Percentiles rank a stretch among this genome's conserved stretches.
These are phyloP conservation scores for Sphaerodactylus townsendi DNA, from an alignment of 2,113 vertebrate species.

Conservation along the genomic window DNA sequence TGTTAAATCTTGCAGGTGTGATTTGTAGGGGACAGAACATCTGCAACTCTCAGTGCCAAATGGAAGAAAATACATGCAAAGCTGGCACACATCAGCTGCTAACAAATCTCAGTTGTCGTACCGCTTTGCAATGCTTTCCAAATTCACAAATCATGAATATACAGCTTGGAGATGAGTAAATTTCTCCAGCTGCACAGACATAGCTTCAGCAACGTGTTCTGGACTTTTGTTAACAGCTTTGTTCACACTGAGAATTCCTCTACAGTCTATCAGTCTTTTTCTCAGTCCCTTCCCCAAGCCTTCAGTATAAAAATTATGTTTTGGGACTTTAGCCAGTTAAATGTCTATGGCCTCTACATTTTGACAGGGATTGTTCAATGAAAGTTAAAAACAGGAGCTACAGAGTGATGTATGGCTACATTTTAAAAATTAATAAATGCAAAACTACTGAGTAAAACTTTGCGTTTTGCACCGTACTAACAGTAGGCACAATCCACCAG, in stretches of 20 bases:
- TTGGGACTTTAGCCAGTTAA: neutral
- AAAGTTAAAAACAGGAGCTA: neutral
- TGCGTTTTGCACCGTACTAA: neutral
- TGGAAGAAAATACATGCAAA: constrained; percentile 49
- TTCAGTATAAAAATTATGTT: neutral
- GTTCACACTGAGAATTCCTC: constrained; percentile 26
- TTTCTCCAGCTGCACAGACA: constrained; percentile 58
- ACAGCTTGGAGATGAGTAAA: constrained; percentile 43
- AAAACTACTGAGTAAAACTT: neutral
- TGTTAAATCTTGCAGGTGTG: constrained; percentile 71
- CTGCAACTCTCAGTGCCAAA: constrained; percentile 64
- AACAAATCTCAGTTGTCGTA: constrained; percentile 45
- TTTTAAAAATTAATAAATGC: neutral
- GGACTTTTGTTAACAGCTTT: constrained; percentile 37
- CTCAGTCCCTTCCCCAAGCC: neutral
- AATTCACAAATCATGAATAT: constrained; percentile 64
- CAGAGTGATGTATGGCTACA: neutral
- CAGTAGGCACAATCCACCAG: neutral
- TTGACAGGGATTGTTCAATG: neutral
- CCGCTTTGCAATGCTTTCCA: constrained; percentile 55
- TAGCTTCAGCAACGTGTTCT: constrained; percentile 33
- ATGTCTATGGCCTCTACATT: neutral
- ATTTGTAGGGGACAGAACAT: constrained; percentile 65
- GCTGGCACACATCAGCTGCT: constrained; percentile 64
- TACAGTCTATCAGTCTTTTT: neutral